Evolutionary conservation across 2,888 invertebrate species (phyloP).

Genomic region (Ligdia adustata): DNA sequence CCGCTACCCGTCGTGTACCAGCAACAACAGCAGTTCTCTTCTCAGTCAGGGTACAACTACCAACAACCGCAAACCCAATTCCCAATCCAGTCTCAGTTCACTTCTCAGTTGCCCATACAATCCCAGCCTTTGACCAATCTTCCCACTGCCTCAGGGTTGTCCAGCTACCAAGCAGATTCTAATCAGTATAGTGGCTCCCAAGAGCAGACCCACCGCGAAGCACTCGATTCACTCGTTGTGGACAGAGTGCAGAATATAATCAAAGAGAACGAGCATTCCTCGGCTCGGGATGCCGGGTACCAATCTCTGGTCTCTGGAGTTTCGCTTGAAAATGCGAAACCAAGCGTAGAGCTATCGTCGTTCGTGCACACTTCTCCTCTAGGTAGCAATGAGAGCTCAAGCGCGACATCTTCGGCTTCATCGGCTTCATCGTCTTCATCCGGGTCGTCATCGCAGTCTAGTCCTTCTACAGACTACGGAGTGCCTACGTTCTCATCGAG

Average conservation of each 20-base stretch:
- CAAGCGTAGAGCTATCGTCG: constrained; percentile 73
- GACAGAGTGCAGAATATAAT: constrained; percentile 68
- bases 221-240: constrained; percentile 65
- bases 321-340: constrained; percentile 66
- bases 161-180: constrained; percentile 71
- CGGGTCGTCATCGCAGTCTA: constrained; percentile 40
- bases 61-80: constrained; percentile 39
- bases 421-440: constrained; percentile 42
- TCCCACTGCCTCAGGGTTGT: constrained; percentile 44
- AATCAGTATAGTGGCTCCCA: constrained; percentile 60
- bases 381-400: constrained; percentile 27
- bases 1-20: constrained; percentile 30
- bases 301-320: constrained; percentile 72
- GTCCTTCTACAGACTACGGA: constrained; percentile 50
- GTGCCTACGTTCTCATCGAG: constrained; percentile 48
- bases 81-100: constrained; percentile 35
- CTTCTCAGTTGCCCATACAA: constrained; percentile 45
- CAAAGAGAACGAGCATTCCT: constrained; percentile 67
- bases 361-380: constrained; percentile 68
- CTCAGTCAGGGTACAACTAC: constrained; percentile 37
- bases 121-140: constrained; percentile 42
- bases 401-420: constrained; percentile 34
- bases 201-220: constrained; percentile 53
- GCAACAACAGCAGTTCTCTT: constrained; percentile 40
- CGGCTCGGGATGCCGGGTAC: constrained; percentile 69